phyloP scores from a whole-genome alignment of 2,797 vertebrate genomes.

The Novumbra hubbsi region DNA sequence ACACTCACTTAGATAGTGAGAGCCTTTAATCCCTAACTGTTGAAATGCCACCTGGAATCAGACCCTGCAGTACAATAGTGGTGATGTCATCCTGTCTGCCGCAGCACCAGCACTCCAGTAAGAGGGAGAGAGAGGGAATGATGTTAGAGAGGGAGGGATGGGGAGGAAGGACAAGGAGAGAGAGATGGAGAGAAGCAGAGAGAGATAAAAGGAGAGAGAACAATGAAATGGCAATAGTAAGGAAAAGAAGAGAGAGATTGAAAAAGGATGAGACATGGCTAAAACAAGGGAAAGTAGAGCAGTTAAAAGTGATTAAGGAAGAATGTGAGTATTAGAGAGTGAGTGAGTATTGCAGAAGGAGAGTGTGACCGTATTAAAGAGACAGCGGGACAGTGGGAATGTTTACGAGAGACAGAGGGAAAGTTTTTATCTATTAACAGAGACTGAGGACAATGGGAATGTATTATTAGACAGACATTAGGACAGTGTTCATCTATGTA shows the following conservation, averaged over 20 bases:
- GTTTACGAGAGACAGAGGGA: too few species aligned
- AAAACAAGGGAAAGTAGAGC: neutral
- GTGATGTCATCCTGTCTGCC: conserved; percentile 77
- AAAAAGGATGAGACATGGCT: neutral
- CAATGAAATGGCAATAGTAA: too few species aligned
- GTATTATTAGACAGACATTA: neutral
- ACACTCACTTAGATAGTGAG: neutral
- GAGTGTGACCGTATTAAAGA: too few species aligned
- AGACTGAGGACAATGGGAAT: neutral
- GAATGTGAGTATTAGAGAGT: conserved; percentile 32
- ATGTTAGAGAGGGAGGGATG: conserved; percentile 1
- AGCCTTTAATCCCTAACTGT: conserved; percentile 1
- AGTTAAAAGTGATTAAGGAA: conserved; percentile 30
- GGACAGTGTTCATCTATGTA: too few species aligned
- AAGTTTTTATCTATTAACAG: too few species aligned
- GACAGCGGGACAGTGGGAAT: too few species aligned
- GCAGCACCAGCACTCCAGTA: conserved; percentile 63
- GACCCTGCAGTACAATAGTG: conserved; percentile 59
- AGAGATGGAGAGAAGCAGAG: conserved; percentile 2
- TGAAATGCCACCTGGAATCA: neutral
- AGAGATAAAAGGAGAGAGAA: conserved; percentile 18
- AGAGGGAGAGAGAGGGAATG: conserved; percentile 28
- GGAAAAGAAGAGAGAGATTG: neutral
- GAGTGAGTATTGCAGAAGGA: too few species aligned
- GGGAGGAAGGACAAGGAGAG: conserved; percentile 14